phyloP scores from a whole-genome alignment of 2,797 vertebrate species.

The Hyperoplus lanceolatus region DNA sequence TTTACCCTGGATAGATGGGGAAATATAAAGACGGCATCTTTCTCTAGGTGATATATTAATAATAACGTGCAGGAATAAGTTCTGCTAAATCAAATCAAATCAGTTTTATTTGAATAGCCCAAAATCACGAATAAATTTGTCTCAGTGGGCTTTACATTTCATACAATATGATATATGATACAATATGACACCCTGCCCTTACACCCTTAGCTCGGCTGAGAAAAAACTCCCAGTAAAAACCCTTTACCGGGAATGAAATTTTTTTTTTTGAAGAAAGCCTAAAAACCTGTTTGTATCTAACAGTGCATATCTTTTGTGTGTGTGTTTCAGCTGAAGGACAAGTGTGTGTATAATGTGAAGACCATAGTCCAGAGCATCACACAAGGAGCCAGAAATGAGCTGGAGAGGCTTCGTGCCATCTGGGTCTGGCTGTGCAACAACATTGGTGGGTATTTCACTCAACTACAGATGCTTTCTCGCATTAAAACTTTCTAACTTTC shows the following conservation, averaged over 20 bases:
- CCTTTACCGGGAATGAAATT: no score
- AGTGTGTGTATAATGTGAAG: constrained; percentile 74
- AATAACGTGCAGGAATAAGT: not conserved
- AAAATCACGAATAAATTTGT: no score
- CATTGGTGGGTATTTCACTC: constrained; percentile 78
- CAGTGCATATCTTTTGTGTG: not conserved
- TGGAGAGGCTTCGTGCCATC: constrained; percentile 85
- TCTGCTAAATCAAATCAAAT: not conserved
- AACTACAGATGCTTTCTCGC: not conserved
- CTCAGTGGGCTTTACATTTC: no score
- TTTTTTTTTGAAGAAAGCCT: no score
- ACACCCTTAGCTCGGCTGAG: no score
- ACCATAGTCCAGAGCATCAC: constrained; percentile 80
- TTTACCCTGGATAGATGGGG: not conserved
- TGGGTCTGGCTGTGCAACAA: constrained; percentile 91
- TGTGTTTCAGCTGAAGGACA: constrained; percentile 79
- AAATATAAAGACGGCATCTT: not conserved
- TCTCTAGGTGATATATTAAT: no score
- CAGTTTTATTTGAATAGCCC: not conserved
- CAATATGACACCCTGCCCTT: no score
- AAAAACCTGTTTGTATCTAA: not conserved
- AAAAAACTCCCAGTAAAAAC: no score
- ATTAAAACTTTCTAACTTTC: no score
- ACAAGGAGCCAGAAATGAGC: constrained; percentile 74
- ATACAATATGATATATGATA: no score